These are phyloP conservation scores for Pycnomerus fuliginosus DNA, from an alignment of 2,888 invertebrate genomes.

Conservation along the genomic window DNA sequence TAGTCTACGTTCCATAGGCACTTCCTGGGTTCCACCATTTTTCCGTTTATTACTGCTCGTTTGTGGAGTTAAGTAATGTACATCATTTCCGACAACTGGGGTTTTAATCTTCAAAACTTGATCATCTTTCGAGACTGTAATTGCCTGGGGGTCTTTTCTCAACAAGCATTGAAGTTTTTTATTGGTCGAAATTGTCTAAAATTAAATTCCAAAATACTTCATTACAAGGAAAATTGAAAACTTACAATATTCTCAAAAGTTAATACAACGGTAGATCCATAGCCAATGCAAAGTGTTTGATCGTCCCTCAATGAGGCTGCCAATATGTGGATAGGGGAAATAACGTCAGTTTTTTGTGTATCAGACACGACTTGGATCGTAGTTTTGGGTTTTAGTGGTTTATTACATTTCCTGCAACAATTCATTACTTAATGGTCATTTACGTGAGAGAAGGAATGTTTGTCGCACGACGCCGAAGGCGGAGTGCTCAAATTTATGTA, in stretches of 20 bases:
- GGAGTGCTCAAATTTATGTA: too few relatives aligned
- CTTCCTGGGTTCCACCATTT: conserved; percentile 54
- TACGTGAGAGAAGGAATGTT: too few relatives aligned
- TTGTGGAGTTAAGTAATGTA: conserved; percentile 55
- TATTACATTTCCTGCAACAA: conserved; percentile 52
- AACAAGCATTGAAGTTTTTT: conserved; percentile 56
- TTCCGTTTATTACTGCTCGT: conserved; percentile 44
- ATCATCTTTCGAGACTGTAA: conserved; percentile 34
- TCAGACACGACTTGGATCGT: conserved; percentile 64
- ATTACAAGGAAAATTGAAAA: conserved; percentile 15
- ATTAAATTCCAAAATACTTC: conserved; percentile 12
- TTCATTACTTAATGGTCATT: background rate
- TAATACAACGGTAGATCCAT: conserved; percentile 60
- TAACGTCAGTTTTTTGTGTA: conserved; percentile 49
- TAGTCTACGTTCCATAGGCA: conserved; percentile 80
- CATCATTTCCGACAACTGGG: conserved; percentile 52
- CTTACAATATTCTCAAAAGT: conserved; percentile 60
- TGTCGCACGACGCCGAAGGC: too few relatives aligned
- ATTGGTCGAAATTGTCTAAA: conserved; percentile 35
- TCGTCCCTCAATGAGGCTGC: conserved; percentile 51
- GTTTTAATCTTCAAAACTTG: conserved; percentile 50
- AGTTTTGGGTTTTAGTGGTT: conserved; percentile 65
- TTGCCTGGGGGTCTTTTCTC: conserved; percentile 48
- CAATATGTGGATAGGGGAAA: conserved; percentile 59
- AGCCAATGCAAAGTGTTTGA: conserved; percentile 56